Evolutionary conservation across 2,113 vertebrate genomes (phyloP).

Genomic region (Miniopterus natalensis): DNA sequence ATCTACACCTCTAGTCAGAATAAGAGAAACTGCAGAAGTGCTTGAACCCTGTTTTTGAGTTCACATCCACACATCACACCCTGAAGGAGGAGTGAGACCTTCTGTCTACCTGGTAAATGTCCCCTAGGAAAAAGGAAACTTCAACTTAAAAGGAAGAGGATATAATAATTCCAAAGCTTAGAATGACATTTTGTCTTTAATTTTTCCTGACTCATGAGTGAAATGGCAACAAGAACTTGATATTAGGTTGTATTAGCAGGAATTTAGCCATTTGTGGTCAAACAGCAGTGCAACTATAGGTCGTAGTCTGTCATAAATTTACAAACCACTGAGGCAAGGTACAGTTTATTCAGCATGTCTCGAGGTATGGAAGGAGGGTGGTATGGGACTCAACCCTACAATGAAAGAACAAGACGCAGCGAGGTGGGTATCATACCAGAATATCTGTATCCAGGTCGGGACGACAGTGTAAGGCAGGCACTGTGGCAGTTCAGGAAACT

Average conservation of each 20-base stretch:
- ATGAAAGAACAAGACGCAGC: background rate
- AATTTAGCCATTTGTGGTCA: slow-evolving; percentile 7
- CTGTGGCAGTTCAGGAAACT: background rate
- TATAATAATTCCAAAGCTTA: background rate
- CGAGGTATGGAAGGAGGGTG: background rate
- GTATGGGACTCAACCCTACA: background rate
- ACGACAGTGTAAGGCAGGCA: background rate
- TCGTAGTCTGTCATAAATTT: slow-evolving; percentile 52
- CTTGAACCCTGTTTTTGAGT: background rate
- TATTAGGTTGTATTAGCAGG: background rate
- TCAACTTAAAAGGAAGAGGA: background rate
- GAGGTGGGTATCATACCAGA: background rate
- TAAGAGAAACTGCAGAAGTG: background rate
- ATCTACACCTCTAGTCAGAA: background rate
- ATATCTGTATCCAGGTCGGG: background rate
- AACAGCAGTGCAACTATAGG: slow-evolving; percentile 45
- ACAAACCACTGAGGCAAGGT: slow-evolving; percentile 23
- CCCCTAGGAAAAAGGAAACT: background rate
- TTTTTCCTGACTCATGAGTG: background rate
- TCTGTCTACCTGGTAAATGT: background rate
- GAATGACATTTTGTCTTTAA: background rate
- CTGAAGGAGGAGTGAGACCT: background rate
- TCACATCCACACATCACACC: background rate
- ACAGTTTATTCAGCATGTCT: slow-evolving; percentile 41
- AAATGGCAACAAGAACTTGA: background rate